phyloP scores from a whole-genome alignment of 2,888 invertebrate genomes.

The Dione vanillae region DNA sequence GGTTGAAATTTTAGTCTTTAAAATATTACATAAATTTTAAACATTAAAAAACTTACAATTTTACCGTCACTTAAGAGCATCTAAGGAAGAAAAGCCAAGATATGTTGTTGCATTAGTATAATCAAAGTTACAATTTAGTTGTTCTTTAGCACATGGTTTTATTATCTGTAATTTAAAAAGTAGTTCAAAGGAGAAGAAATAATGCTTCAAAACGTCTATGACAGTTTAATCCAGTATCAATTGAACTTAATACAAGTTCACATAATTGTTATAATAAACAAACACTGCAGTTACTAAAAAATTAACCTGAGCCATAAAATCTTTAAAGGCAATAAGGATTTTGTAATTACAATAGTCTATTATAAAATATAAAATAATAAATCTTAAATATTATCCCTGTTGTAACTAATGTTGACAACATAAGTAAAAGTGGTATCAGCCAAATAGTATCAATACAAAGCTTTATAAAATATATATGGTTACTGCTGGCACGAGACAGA shows the following conservation, averaged over 20 bases:
- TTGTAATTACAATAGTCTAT: slow-evolving; percentile 36
- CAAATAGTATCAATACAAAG: slow-evolving; percentile 25
- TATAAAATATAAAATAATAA: slow-evolving; percentile 42
- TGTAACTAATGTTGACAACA: slow-evolving; percentile 42
- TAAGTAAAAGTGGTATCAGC: slow-evolving; percentile 25
- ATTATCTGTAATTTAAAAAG: no score
- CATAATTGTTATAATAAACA: slow-evolving; percentile 67
- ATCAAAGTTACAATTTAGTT: no score
- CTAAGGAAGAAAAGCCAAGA: no score
- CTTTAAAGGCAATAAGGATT: slow-evolving; percentile 27
- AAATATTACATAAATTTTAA: no score
- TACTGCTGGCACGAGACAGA: slow-evolving; percentile 23
- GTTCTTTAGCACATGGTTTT: no score
- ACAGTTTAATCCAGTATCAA: slow-evolving; percentile 78
- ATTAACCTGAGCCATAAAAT: slow-evolving; percentile 39
- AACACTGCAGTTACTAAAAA: slow-evolving; percentile 54
- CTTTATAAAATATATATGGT: slow-evolving; percentile 27
- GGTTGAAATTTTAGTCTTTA: no score
- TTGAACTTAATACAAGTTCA: slow-evolving; percentile 70
- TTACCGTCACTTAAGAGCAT: no score
- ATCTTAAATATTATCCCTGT: slow-evolving; percentile 36
- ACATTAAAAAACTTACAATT: no score
- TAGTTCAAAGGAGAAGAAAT: slow-evolving; percentile 32
- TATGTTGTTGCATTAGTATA: no score
- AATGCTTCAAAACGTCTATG: slow-evolving; percentile 52